Percentiles rank a stretch among this genome's conserved stretches.
These are phyloP conservation scores for Salvelinus sp. DNA, from an alignment of 2,113 vertebrate genomes.

Conservation along the genomic window DNA sequence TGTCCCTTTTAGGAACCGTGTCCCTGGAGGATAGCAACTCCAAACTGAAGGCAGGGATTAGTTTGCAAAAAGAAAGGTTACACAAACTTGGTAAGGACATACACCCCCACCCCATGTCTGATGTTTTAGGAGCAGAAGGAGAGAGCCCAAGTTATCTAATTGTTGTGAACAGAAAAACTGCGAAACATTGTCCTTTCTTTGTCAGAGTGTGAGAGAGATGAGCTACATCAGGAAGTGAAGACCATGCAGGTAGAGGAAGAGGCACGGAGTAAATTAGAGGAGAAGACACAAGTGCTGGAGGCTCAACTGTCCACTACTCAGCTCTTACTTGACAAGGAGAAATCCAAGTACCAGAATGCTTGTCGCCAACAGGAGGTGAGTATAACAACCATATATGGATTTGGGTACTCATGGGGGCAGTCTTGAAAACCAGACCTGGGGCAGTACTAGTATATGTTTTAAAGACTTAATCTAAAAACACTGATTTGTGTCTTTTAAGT, in stretches of 20 bases:
- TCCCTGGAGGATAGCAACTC: constrained; percentile 72
- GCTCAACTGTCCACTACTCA: constrained; percentile 71
- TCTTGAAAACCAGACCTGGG: neutral
- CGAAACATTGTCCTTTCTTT: neutral
- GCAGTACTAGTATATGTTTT: neutral
- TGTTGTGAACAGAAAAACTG: neutral
- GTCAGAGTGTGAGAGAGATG: constrained; percentile 62
- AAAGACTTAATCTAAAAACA: neutral
- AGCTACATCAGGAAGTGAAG: constrained; percentile 71
- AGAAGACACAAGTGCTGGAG: constrained; percentile 70
- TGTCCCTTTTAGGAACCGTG: constrained; percentile 53
- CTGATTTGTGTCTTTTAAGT: neutral
- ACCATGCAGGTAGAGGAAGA: constrained; percentile 54
- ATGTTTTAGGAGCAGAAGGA: neutral
- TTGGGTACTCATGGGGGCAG: neutral
- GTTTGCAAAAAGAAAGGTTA: constrained; percentile 62
- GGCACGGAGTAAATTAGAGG: constrained; percentile 67
- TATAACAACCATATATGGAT: neutral
- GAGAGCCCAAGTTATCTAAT: neutral
- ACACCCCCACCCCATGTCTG: too few species aligned
- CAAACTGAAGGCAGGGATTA: constrained; percentile 70
- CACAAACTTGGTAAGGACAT: constrained; percentile 77
- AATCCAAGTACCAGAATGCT: constrained; percentile 78
- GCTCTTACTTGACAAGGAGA: constrained; percentile 82
- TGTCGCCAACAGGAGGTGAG: constrained; percentile 84